These are phyloP conservation scores for Circaetus gallicus DNA, from an alignment of 2,113 vertebrate genomes.

Conservation along the genomic window DNA sequence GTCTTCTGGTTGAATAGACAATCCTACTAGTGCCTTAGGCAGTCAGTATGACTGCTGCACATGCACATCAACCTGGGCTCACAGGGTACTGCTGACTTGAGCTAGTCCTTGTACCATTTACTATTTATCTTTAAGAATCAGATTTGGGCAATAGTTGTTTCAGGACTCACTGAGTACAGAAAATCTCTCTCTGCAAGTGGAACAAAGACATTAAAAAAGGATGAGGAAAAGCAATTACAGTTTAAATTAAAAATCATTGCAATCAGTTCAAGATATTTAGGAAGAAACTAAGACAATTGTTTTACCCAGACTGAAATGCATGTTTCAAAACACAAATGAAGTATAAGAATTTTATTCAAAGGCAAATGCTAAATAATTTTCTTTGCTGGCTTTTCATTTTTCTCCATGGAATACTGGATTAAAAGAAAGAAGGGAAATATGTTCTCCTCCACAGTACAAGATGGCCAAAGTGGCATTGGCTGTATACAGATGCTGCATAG, in stretches of 20 bases:
- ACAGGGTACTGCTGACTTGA: background rate
- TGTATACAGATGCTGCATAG: background rate
- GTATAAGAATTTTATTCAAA: background rate
- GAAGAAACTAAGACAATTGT: background rate
- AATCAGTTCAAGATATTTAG: background rate
- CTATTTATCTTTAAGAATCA: background rate
- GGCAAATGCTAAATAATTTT: background rate
- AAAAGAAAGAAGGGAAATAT: background rate
- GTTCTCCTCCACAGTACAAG: background rate
- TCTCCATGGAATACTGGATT: background rate
- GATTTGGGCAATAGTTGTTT: background rate
- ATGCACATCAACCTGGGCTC: background rate
- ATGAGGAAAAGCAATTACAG: background rate
- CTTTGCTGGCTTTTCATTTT: background rate
- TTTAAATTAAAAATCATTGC: background rate
- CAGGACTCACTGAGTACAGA: background rate
- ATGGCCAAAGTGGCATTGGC: background rate
- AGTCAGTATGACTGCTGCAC: background rate
- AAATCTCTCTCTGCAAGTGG: background rate
- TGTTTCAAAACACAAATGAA: background rate
- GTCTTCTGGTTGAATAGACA: background rate
- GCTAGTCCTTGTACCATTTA: background rate
- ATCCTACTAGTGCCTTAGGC: background rate
- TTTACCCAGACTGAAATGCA: background rate
- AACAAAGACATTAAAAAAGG: background rate